Evolutionary conservation across 2,113 vertebrate genomes (phyloP).

Genomic region (Etia nguti): DNA sequence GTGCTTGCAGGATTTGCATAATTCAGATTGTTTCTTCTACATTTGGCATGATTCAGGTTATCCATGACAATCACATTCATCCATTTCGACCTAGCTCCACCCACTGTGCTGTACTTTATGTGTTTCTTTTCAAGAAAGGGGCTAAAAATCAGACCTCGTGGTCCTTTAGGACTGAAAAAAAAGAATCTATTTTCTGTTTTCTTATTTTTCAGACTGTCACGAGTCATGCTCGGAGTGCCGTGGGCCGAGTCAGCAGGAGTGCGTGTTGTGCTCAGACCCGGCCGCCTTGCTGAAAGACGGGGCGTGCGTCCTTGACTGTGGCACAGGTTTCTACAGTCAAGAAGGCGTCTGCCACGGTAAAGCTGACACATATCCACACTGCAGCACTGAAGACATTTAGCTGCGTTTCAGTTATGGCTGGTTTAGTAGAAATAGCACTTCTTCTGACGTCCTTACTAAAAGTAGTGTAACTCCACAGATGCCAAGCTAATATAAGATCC

Average conservation of each 20-base stretch:
- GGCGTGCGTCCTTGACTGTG: constrained; percentile 78
- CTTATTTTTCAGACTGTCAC: constrained; percentile 76
- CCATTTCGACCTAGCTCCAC: not conserved
- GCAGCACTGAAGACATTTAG: not conserved
- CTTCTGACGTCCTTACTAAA: not conserved
- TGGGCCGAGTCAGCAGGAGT: constrained; percentile 75
- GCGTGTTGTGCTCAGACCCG: constrained; percentile 75
- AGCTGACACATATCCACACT: not conserved
- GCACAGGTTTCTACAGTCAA: constrained; percentile 69
- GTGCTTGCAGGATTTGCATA: not conserved
- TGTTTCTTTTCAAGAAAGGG: not conserved
- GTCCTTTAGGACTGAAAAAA: not conserved
- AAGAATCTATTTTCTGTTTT: not conserved
- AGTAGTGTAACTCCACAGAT: not conserved
- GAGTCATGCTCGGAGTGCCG: constrained; percentile 79
- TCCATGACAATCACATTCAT: accelerated
- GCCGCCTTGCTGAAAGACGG: constrained; percentile 72
- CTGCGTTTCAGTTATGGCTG: not conserved
- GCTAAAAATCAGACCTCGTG: accelerated
- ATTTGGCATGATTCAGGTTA: not conserved
- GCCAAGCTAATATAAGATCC: not conserved
- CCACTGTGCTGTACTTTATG: not conserved
- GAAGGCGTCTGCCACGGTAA: constrained; percentile 81
- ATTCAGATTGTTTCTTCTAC: not conserved
- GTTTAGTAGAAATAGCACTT: not conserved